These are phyloP conservation scores for Myotis lucifugus DNA, from an alignment of 2,113 vertebrate species.

Conservation along the genomic window DNA sequence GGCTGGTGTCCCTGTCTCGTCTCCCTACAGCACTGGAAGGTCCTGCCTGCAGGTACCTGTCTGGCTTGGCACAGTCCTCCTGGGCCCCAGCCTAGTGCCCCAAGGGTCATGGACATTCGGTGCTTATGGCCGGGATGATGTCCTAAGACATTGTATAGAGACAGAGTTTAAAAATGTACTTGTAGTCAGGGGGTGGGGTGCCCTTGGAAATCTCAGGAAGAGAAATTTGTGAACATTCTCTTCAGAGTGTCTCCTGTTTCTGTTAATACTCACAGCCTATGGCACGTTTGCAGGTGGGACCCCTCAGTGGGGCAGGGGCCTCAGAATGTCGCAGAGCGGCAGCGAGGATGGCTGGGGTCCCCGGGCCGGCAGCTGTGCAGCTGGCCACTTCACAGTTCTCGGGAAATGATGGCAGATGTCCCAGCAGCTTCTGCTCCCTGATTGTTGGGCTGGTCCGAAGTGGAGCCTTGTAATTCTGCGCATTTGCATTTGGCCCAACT, in stretches of 20 bases:
- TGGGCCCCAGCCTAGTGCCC: too few species aligned
- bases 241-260: neutral
- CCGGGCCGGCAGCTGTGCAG: neutral
- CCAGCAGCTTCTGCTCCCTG: too few species aligned
- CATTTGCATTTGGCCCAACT: neutral
- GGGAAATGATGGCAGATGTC: rapidly evolving
- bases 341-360: neutral
- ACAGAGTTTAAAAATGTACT: neutral
- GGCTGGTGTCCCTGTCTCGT: too few species aligned
- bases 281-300: neutral
- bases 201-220: neutral
- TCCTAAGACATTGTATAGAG: neutral
- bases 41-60: neutral
- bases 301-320: neutral
- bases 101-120: rapidly evolving
- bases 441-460: neutral
- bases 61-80: neutral
- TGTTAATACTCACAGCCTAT: neutral
- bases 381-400: neutral
- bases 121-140: neutral
- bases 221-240: neutral
- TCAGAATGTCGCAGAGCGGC: neutral
- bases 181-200: too few species aligned
- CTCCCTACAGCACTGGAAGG: too few species aligned
- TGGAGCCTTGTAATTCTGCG: neutral